Percentiles rank a stretch among this genome's conserved stretches.
Evolutionary conservation across 2,113 vertebrate genomes (phyloP).

Genomic region (Myiozetetes cayanensis): DNA sequence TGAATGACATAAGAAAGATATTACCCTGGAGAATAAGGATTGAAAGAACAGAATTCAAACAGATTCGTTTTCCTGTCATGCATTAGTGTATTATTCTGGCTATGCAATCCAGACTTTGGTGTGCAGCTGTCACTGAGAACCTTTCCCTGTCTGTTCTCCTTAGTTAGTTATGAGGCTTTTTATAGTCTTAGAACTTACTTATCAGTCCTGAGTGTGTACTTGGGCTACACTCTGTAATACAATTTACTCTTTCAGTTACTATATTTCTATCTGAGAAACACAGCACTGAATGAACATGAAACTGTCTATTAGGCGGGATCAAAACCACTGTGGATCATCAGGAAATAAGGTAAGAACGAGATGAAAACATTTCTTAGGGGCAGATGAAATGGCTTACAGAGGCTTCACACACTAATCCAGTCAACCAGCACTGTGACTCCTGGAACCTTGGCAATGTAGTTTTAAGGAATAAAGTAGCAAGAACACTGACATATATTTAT

Average conservation of each 20-base stretch:
- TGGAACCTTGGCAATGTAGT: neutral
- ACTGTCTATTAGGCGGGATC: conserved; percentile 51
- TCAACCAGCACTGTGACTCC: neutral
- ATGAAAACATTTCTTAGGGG: conserved; percentile 63
- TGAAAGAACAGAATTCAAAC: neutral
- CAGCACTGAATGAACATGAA: conserved; percentile 49
- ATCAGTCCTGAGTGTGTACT: conserved; percentile 32
- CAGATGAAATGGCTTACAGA: conserved; percentile 25
- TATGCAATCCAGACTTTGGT: neutral
- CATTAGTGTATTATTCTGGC: neutral
- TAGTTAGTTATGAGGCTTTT: conserved; percentile 12
- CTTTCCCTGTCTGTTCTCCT: neutral
- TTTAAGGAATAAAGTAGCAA: neutral
- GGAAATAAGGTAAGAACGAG: conserved; percentile 56
- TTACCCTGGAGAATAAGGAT: neutral
- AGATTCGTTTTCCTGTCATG: neutral
- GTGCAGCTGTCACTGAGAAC: neutral
- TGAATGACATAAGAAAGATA: neutral
- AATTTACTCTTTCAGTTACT: conserved; percentile 45
- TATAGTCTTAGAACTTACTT: conserved; percentile 37
- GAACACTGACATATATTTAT: neutral
- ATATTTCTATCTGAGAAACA: conserved; percentile 49
- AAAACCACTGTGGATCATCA: conserved; percentile 44
- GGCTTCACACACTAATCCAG: conserved; percentile 38
- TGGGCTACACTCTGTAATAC: conserved; percentile 35